Conservation (phyloP, 1,140 invertebrate genomes). For the Octopus sinensis region DNA sequence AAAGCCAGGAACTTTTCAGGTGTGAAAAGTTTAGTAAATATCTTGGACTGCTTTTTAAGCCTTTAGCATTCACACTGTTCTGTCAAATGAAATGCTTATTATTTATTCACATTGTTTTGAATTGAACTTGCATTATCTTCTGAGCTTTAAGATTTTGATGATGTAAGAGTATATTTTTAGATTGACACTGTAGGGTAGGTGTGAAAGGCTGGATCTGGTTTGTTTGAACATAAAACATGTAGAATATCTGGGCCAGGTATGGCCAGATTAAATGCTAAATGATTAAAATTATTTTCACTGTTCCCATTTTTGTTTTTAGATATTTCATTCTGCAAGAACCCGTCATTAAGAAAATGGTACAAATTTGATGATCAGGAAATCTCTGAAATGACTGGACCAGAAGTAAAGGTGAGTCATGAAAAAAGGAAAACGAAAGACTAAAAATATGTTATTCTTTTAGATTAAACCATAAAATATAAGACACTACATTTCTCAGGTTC, state of each 20-base stretch:
- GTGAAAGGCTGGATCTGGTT: not conserved
- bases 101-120: not conserved
- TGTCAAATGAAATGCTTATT: no score
- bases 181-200: not conserved
- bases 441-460: not conserved
- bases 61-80: no score
- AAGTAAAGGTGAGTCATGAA: conserved; percentile 62
- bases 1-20: no score
- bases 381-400: conserved; percentile 66
- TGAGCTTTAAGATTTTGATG: not conserved
- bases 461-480: not conserved
- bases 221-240: not conserved
- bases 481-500: not conserved
- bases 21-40: no score
- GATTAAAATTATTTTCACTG: not conserved
- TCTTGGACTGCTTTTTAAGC: no score
- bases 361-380: conserved; percentile 88
- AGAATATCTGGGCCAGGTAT: not conserved
- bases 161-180: not conserved
- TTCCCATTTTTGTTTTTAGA: conserved; percentile 55
- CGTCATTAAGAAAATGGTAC: conserved; percentile 71
- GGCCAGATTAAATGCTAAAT: not conserved
- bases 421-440: not conserved
- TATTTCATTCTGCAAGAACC: conserved; percentile 71
- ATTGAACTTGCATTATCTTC: not conserved